These are phyloP conservation scores for Periophthalmus magnuspinnatus DNA, from an alignment of 2,797 vertebrate species.

Conservation along the genomic window DNA sequence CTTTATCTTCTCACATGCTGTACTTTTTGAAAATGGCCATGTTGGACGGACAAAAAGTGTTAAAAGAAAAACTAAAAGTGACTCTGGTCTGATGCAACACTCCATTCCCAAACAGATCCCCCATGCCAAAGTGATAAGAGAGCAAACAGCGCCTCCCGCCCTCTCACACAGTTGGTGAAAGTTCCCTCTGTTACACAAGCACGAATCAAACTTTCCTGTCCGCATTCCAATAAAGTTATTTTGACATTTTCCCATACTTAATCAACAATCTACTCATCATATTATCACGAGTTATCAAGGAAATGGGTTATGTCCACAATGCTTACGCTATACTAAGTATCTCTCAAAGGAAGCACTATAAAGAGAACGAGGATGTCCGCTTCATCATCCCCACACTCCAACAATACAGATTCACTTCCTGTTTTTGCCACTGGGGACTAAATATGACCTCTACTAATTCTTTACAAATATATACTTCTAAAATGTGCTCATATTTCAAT, in stretches of 20 bases:
- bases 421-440: slow-evolving; percentile 40
- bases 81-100: slow-evolving; percentile 25
- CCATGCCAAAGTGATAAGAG: slow-evolving; percentile 42
- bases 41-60: background rate
- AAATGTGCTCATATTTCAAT: slow-evolving; percentile 11
- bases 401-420: slow-evolving; percentile 59
- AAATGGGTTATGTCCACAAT: slow-evolving; percentile 42
- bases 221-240: background rate
- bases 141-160: slow-evolving; percentile 34
- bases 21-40: background rate
- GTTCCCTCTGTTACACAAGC: slow-evolving; percentile 14
- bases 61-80: slow-evolving; percentile 8
- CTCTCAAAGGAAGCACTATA: slow-evolving; percentile 64
- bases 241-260: slow-evolving; percentile 5
- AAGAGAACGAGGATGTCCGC: slow-evolving; percentile 66
- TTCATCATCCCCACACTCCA: slow-evolving; percentile 42
- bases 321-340: slow-evolving; percentile 12
- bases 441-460: slow-evolving; percentile 37
- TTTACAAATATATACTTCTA: slow-evolving; percentile 43
- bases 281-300: slow-evolving; percentile 23
- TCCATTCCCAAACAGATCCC: slow-evolving; percentile 42
- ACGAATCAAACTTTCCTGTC: slow-evolving; percentile 20
- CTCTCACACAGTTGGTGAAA: slow-evolving; percentile 31
- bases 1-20: background rate
- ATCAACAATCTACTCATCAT: background rate